Conservation (phyloP, 2,888 invertebrate species). For the Apodemia zela region DNA sequence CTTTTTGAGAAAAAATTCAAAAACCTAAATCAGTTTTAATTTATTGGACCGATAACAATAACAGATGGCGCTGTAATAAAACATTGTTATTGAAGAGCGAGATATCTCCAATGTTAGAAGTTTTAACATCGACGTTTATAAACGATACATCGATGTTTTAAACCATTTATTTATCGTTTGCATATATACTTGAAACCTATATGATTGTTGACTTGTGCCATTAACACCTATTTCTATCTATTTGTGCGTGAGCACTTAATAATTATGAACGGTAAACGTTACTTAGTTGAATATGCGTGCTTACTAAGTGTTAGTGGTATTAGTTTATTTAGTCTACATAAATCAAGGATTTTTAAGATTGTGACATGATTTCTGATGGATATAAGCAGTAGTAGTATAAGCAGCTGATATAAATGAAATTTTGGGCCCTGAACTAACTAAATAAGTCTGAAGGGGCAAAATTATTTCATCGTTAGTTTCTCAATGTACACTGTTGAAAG, state of each 20-base stretch:
- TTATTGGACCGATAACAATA: background rate
- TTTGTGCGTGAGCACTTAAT: background rate
- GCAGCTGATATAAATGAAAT: no score
- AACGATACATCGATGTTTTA: background rate
- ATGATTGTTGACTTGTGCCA: background rate
- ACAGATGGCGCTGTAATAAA: no score
- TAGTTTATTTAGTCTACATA: background rate
- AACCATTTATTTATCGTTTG: background rate
- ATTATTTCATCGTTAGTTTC: no score
- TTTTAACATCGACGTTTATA: background rate
- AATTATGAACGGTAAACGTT: slow-evolving; percentile 3
- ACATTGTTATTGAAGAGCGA: no score
- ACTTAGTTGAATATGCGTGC: background rate
- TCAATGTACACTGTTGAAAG: no score
- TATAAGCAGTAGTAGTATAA: no score
- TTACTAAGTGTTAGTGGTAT: background rate
- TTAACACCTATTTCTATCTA: background rate
- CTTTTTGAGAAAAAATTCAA: background rate
- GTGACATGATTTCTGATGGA: no score
- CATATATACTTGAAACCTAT: background rate
- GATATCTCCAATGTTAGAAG: background rate
- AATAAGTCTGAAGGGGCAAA: no score
- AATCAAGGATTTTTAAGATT: background rate
- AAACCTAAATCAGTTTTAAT: background rate
- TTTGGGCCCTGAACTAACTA: no score